A percentile compares a stretch with the other conserved stretches of the same genome.
These are phyloP conservation scores for Selenia dentaria DNA, from an alignment of 2,888 invertebrate species.

Conservation along the genomic window DNA sequence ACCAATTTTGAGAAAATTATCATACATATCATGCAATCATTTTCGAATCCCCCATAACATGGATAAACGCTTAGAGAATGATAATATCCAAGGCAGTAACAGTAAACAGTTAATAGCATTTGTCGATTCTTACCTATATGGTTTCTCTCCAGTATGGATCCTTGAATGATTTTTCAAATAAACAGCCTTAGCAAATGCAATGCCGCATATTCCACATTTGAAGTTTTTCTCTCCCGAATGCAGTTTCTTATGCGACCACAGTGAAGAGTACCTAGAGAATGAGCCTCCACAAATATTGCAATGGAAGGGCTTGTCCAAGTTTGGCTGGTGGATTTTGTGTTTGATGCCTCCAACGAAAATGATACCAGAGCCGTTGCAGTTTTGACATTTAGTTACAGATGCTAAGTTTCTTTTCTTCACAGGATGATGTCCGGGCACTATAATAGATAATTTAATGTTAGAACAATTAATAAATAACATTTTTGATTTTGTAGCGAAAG, in stretches of 20 bases:
- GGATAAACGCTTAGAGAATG: too few species aligned
- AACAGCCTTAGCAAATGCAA: slow-evolving; percentile 95
- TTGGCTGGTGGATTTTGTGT: slow-evolving; percentile 83
- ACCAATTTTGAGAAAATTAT: too few species aligned
- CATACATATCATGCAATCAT: too few species aligned
- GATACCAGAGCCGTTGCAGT: slow-evolving; percentile 95
- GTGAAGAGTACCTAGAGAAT: slow-evolving; percentile 92
- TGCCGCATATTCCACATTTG: slow-evolving; percentile 94
- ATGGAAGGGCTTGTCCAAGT: slow-evolving; percentile 92
- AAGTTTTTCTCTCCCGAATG: slow-evolving; percentile 94
- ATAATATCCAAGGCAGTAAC: too few species aligned
- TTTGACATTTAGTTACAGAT: slow-evolving; percentile 94
- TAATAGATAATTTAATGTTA: slow-evolving; percentile 21
- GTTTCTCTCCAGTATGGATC: slow-evolving; percentile 91
- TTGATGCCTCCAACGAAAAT: slow-evolving; percentile 90
- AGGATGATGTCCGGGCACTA: slow-evolving; percentile 88
- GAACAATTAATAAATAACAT: too few species aligned
- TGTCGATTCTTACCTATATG: slow-evolving; percentile 61
- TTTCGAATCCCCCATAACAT: too few species aligned
- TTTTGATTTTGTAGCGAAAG: too few species aligned
- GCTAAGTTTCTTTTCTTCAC: slow-evolving; percentile 93
- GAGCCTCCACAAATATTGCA: slow-evolving; percentile 95
- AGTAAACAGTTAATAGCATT: too few species aligned
- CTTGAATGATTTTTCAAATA: slow-evolving; percentile 95
- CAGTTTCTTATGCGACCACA: slow-evolving; percentile 95